A percentile compares a stretch with the other conserved stretches of the same genome.
phyloP scores from a whole-genome alignment of 2,113 vertebrate genomes.

The Cyanoramphus novaezelandiae region DNA sequence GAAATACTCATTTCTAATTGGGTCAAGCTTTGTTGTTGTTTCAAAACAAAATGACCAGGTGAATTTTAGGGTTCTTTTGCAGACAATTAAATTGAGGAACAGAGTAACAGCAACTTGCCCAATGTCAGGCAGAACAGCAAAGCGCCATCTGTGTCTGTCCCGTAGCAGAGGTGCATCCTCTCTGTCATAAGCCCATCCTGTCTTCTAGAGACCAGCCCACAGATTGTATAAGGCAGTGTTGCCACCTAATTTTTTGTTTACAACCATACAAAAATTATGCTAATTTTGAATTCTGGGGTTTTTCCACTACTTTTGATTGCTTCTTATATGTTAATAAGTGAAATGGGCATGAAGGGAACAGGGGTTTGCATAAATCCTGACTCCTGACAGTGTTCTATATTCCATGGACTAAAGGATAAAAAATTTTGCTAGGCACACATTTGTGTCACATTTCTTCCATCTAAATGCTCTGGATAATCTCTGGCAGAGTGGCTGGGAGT shows the following conservation, averaged over 20 bases:
- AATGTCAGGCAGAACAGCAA: not conserved
- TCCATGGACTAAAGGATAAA: not conserved
- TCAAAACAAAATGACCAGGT: not conserved
- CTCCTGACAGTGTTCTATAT: not conserved
- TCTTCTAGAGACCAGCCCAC: not conserved
- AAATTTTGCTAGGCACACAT: not conserved
- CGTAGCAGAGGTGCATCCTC: not conserved
- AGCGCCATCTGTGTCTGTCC: not conserved
- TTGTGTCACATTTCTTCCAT: not conserved
- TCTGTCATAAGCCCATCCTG: accelerated
- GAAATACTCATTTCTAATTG: not conserved
- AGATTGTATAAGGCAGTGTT: not conserved
- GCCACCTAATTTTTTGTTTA: not conserved
- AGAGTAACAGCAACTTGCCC: not conserved
- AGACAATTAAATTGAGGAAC: not conserved
- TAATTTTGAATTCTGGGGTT: not conserved
- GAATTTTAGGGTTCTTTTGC: not conserved
- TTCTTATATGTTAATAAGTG: not conserved
- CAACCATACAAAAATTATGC: not conserved
- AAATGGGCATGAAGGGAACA: not conserved
- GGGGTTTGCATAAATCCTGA: not conserved
- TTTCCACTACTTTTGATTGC: not conserved
- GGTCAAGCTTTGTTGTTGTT: not conserved
- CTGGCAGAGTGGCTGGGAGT: not conserved
- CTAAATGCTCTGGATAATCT: not conserved